A percentile compares a stretch with the other conserved stretches of the same genome.
phyloP scores from a whole-genome alignment of 2,113 vertebrate genomes.

The Harpagus bidentatus region DNA sequence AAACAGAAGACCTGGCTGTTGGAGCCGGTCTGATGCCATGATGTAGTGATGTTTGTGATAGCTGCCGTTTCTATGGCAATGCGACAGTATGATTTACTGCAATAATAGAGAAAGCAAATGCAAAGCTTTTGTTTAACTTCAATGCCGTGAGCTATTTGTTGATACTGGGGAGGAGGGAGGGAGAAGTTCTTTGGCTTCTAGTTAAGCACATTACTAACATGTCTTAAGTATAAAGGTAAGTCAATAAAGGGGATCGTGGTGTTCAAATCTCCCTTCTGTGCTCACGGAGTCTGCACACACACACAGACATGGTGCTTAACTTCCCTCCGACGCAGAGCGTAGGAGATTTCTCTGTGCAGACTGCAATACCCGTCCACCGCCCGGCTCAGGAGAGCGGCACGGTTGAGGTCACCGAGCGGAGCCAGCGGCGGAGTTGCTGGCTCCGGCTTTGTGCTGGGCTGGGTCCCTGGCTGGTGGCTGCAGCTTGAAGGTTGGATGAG shows the following conservation, averaged over 20 bases:
- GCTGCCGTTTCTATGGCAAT: constrained; percentile 30
- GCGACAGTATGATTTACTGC: neutral
- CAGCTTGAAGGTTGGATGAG: neutral
- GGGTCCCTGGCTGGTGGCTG: neutral
- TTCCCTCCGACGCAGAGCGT: fast-evolving
- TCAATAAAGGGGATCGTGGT: neutral
- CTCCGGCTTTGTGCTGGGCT: neutral
- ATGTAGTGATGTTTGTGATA: constrained; percentile 13
- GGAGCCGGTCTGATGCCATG: neutral
- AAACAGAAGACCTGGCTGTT: neutral
- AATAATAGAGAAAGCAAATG: constrained; percentile 26
- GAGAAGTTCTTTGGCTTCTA: neutral
- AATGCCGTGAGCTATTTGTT: constrained; percentile 16
- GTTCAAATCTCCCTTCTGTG: neutral
- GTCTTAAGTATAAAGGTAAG: neutral
- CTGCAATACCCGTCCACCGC: neutral
- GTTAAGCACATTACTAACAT: neutral
- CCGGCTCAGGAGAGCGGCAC: fast-evolving
- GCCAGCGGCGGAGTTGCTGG: neutral
- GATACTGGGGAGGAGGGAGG: neutral
- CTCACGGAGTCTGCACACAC: neutral
- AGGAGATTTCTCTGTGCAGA: neutral
- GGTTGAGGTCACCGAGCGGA: neutral
- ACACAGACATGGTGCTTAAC: fast-evolving
- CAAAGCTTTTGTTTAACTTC: constrained; percentile 46